phyloP scores from a whole-genome alignment of 2,888 invertebrate genomes.

The Acanthoscelides obtectus region DNA sequence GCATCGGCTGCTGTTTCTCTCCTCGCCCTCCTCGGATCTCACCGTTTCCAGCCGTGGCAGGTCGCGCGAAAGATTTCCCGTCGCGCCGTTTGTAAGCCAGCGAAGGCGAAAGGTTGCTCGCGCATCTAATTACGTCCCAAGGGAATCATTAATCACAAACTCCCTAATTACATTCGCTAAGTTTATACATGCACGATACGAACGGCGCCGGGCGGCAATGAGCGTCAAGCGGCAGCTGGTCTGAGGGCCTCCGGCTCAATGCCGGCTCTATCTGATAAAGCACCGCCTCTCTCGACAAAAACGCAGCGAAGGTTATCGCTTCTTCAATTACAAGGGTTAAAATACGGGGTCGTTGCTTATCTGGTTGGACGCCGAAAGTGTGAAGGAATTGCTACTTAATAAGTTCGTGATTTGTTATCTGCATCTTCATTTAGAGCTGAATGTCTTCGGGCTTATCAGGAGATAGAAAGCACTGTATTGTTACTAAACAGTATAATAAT shows the following conservation, averaged over 20 bases:
- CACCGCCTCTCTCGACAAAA: conserved; percentile 20
- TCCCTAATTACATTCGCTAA: conserved; percentile 45
- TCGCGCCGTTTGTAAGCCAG: not conserved
- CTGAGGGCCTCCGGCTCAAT: not conserved
- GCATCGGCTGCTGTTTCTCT: not conserved
- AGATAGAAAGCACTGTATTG: too few species aligned
- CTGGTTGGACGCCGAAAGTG: not conserved
- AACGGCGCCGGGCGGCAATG: conserved; percentile 9
- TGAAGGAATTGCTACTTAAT: not conserved
- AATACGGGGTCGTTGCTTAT: not conserved
- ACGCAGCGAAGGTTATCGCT: conserved; percentile 32
- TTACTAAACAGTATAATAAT: too few species aligned
- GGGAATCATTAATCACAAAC: conserved; percentile 48
- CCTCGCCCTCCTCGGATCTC: not conserved
- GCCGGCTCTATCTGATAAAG: conserved; percentile 29
- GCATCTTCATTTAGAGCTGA: not conserved
- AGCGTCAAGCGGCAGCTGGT: not conserved
- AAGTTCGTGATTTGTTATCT: not conserved
- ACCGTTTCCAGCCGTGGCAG: not conserved
- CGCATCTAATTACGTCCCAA: conserved; percentile 44
- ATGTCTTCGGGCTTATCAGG: too few species aligned
- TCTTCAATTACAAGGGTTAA: conserved; percentile 18
- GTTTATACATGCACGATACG: conserved; percentile 43
- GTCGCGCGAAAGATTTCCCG: not conserved
- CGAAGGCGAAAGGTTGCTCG: conserved; percentile 43